These are phyloP conservation scores for Hyles lineata DNA, from an alignment of 2,888 invertebrate genomes.

Conservation along the genomic window DNA sequence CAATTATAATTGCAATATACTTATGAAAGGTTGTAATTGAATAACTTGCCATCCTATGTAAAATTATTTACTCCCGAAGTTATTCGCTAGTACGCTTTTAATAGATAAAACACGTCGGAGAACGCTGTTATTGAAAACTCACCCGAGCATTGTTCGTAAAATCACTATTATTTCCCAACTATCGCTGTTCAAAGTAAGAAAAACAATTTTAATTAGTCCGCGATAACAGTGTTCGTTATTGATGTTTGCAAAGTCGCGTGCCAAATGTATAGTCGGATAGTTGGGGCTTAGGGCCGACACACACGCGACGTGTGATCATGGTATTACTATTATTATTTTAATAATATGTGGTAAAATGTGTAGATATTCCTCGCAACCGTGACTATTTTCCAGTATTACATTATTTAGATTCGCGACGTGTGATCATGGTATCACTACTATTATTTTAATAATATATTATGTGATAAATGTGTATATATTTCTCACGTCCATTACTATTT, in stretches of 20 bases:
- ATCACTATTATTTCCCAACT: too few species aligned
- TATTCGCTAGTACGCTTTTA: too few species aligned
- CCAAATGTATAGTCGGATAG: neutral
- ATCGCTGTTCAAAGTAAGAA: neutral
- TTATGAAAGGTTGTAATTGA: too few species aligned
- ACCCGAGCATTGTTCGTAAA: too few species aligned
- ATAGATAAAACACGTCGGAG: too few species aligned
- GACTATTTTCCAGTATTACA: neutral
- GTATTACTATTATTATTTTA: neutral
- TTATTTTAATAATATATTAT: slow-evolving; percentile 5
- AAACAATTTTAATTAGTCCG: slow-evolving; percentile 18
- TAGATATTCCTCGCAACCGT: neutral
- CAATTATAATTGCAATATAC: too few species aligned
- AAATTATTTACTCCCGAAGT: too few species aligned
- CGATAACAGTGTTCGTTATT: neutral
- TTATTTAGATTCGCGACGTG: neutral
- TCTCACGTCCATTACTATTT: too few species aligned
- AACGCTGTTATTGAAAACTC: too few species aligned
- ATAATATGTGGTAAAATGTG: neutral
- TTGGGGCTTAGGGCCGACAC: neutral
- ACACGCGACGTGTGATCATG: neutral
- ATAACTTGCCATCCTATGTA: too few species aligned
- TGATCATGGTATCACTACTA: neutral
- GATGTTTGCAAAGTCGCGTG: neutral
- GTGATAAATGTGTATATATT: too few species aligned